phyloP scores from a whole-genome alignment of 1,140 invertebrate genomes.

The Drosophila parabipectinata region DNA sequence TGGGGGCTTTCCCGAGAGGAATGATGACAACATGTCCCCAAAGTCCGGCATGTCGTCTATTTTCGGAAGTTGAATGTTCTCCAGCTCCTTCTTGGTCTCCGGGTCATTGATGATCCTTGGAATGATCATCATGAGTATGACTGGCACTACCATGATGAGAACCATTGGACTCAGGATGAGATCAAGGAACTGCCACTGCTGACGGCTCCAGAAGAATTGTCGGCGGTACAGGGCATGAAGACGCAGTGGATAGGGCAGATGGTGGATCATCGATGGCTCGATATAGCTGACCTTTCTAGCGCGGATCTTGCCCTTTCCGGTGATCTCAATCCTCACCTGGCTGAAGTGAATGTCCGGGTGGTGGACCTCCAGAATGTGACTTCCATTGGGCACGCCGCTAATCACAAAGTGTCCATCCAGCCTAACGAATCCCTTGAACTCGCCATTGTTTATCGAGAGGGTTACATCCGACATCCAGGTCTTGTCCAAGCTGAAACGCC shows the following conservation, averaged over 20 bases:
- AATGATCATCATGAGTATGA: conserved; percentile 94
- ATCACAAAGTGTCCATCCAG: conserved; percentile 96
- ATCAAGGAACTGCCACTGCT: conserved; percentile 95
- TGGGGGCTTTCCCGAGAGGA: conserved; percentile 86
- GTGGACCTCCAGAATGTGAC: conserved; percentile 96
- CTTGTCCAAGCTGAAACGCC: conserved; percentile 60
- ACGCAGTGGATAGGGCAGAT: conserved; percentile 95
- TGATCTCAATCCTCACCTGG: conserved; percentile 95
- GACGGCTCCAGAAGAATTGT: conserved; percentile 95
- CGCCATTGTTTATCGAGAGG: conserved; percentile 93
- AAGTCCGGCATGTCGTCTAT: conserved; percentile 91
- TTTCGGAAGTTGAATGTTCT: conserved; percentile 87
- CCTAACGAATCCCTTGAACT: conserved; percentile 93
- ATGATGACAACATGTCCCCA: conserved; percentile 93
- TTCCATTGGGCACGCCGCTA: conserved; percentile 95
- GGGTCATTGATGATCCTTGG: conserved; percentile 98
- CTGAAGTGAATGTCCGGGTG: conserved; percentile 96
- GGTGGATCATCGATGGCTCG: conserved; percentile 92
- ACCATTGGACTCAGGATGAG: conserved; percentile 98
- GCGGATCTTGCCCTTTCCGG: conserved; percentile 96
- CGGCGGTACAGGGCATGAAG: conserved; percentile 91
- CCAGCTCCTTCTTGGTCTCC: conserved; percentile 96
- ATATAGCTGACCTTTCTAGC: conserved; percentile 97
- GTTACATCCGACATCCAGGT: conserved; percentile 90
- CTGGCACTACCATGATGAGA: conserved; percentile 96